Conservation (phyloP, 1,140 invertebrate species). For the Drosophila pseudoobscura region DNA sequence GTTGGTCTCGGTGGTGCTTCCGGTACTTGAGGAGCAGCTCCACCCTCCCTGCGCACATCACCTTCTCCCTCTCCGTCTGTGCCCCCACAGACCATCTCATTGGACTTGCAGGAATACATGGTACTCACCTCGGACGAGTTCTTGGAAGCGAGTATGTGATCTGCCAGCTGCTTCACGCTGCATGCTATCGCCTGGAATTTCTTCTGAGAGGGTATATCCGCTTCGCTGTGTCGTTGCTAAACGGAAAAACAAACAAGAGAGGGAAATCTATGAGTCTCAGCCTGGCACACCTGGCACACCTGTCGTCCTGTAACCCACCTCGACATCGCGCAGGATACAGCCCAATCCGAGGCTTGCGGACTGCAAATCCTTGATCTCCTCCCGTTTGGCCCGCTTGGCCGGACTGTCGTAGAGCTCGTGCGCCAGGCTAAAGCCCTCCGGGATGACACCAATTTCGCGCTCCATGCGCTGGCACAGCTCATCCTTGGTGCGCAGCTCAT, state of each 20-base stretch:
- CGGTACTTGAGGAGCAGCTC: no score
- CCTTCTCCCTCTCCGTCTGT: no score
- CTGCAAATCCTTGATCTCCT: constrained; percentile 55
- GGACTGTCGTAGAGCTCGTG: constrained; percentile 75
- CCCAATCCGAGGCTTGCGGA: constrained; percentile 65
- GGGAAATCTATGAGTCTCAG: neutral
- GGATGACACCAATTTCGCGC: constrained; percentile 54
- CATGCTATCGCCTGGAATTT: constrained; percentile 72
- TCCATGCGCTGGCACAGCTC: constrained; percentile 63
- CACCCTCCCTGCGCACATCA: no score
- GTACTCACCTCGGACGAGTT: constrained; percentile 70
- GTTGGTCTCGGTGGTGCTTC: neutral
- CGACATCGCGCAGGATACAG: constrained; percentile 57
- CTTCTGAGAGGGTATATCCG: constrained; percentile 66
- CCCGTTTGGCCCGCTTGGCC: constrained; percentile 63
- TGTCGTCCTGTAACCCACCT: constrained; percentile 42
- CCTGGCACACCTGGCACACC: neutral
- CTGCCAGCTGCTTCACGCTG: constrained; percentile 78
- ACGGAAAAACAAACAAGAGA: no score
- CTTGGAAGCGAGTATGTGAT: constrained; percentile 61
- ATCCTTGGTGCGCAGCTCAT: constrained; percentile 77
- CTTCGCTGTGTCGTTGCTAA: constrained; percentile 52
- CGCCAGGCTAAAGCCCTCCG: constrained; percentile 70
- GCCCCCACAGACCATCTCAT: neutral
- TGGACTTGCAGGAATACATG: neutral